Base-by-base conservation (phyloP, 2,888 invertebrate species). In the Catotricha subobsoleta region DNA sequence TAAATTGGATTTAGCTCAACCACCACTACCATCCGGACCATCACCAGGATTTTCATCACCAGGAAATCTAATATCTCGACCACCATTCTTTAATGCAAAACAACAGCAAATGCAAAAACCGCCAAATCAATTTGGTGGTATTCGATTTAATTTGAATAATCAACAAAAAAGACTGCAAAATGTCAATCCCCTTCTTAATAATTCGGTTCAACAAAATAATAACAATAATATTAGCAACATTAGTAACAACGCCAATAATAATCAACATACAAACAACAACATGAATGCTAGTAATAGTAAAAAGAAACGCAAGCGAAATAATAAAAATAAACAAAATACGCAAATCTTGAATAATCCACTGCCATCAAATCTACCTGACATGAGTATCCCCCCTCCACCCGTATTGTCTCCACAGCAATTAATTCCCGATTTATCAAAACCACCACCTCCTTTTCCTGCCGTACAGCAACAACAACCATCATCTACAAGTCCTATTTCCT, bases 271-370 rank as follows among this genome's bases (percentile, higher is more conserved):
- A 49, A 60, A 58, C 12, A 49, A 40, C 18, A 27, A 34, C 16
- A 44, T 55, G 43, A 67, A 60, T 44, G 67, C 65, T 45, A 72
- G 69, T 43, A 68, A 67, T 10, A 67, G 70, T 1, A 81, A 82
- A 65, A 82, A 80, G 64, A 82, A 82, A 56, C 72, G 80, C 40
- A 82, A 80, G 62, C n/a, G n/a, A n/a, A 72, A 76, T 46, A 79
- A 77, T 52, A 74, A 74, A 54, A 71, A 70, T 49, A 69, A 67
- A 54, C 61, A 66, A 52, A 59, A 59, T 49, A 57, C 19, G 56
- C 20, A 3, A 36, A 25, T 36, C 8, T 25, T 36, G 36, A 36
- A 15, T 10, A 57, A 33, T 18, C 13, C 30, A n/a, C n/a, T n/a
- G n/a, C n/a, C n/a, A n/a, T n/a, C n/a, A 15, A 36, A 36, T 28